Base-by-base conservation (phyloP, 2,797 vertebrate genomes). In the Melanotaenia nigrans region DNA sequence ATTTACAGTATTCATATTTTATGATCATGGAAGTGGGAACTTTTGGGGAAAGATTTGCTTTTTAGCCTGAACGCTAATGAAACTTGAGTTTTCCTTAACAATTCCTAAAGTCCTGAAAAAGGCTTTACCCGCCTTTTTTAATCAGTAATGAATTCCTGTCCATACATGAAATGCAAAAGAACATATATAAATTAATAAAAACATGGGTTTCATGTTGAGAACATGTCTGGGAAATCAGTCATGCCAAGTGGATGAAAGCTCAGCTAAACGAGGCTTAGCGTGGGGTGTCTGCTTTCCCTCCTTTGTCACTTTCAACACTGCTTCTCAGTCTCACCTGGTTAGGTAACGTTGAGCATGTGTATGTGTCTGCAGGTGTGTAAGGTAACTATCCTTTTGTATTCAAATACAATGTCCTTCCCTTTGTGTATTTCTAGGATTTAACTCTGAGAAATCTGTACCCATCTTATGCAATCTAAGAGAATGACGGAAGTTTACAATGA, bases 301-400 rank as follows among this genome's bases (percentile, higher is more conserved):
- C 65, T 88, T 87, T 92, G 72, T 88, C 62, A 22, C 49, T 40
- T 38, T 54, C 25, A 83, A 87, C 83, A 90, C 72, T 84, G 72
- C 36, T 61, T 81, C 84, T 85, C 78, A 83, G 81, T 87, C 36
- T 75, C 62, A 65, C 72, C 83, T 72, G 82, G 79, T 89, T 73
- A 81, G 76, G 68, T 87, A 78, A 84, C 71, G 56, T 65, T 25
- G 36, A 55, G 65, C 53, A 54, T 78, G 71, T 73, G 40, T 53
- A 24, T 71, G 75, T 72, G 74, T 71, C 61, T 68, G 61, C 55
- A 42, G 68, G 63, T 72, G 65, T 61, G 68, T 68, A 28, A 61
- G 61, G 55, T 60, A 56, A 65, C 69, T 56, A 3, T 64, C 53
- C 59, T 51, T 35, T 33, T 1, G 5, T 42, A 53, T 59, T 85